Base-by-base conservation (phyloP, 2,113 vertebrate species). In the Neodon shergylaensis region DNA sequence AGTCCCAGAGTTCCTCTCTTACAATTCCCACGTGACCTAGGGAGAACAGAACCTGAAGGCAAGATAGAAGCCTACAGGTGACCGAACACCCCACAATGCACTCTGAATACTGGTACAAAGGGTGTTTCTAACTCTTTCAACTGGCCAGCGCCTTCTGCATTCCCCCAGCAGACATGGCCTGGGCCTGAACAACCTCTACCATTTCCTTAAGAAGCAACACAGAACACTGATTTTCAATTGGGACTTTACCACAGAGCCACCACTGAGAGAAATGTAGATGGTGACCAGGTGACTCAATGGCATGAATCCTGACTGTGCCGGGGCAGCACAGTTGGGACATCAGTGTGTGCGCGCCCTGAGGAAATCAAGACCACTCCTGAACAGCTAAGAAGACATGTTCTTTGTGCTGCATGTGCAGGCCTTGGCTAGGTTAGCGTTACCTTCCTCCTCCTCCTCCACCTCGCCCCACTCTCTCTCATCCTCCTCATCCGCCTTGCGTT, bases 381-480 rank as follows among this genome's bases (percentile, higher is more conserved):
- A 8, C 2, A 44, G 47, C 16, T n/a, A 10, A 70, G 74, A 52
- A 16, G n/a, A 3, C 7, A 21, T 58, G 58, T 0, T 26, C 63
- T 14, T 1, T 3, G 11, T 1, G 6, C 10, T 1, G 9, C 47
- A 6, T 39, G 0, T 9, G 26, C 1, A 1, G 6, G 36, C n/a
- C 42, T 70, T 14, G 58, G 17, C 70, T 5, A 49, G 44, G 14
- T 2, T 28, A 26, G 24, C 0, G 1, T 5, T 98, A 99, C 99
- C 99, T 90, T 98, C 98, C 1, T 99, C 98, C 0, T 99, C 52
- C 52, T 52, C 98, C 0, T 99, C 98, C 0, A 99, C 98, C 1
- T 99, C 98, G 0, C 98, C 99, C 99, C 99, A 99, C 66, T 99
- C 99, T 0, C 98, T 97, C 1, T 98, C 99, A 0, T 98, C 98